phyloP scores from a whole-genome alignment of 2,888 invertebrate genomes.

The Phytoseiulus persimilis region DNA sequence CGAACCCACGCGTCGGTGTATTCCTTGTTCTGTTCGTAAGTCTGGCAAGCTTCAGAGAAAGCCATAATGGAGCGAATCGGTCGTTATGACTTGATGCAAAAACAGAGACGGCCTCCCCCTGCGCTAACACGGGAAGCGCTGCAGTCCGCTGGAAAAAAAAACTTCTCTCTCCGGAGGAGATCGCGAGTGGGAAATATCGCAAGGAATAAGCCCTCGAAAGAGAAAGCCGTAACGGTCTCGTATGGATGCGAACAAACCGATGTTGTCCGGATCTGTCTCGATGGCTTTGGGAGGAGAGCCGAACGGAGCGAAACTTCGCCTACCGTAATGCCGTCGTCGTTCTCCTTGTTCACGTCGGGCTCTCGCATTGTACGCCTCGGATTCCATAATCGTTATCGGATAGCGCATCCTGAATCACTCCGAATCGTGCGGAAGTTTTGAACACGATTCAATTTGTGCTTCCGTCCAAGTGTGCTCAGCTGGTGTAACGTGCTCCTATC shows the following conservation, averaged over 20 bases:
- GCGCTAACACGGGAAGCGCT: background rate
- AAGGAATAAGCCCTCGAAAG: background rate
- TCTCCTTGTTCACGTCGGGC: background rate
- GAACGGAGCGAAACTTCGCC: background rate
- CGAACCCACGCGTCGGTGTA: background rate
- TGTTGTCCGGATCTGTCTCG: background rate
- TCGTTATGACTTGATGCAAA: background rate
- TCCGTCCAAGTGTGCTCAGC: too few species aligned
- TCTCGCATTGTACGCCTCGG: background rate
- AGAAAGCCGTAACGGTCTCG: background rate
- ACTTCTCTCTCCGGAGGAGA: background rate
- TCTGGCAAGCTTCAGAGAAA: background rate
- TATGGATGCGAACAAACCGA: background rate
- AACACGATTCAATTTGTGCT: too few species aligned
- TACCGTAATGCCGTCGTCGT: background rate
- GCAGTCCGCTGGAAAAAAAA: background rate
- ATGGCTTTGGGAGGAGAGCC: background rate
- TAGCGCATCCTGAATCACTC: too few species aligned
- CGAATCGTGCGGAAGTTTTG: too few species aligned
- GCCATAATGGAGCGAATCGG: background rate
- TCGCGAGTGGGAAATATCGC: background rate
- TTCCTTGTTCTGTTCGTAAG: background rate
- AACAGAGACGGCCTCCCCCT: background rate
- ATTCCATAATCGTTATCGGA: too few species aligned
- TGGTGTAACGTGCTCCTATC: too few species aligned